Conservation (phyloP, 2,797 vertebrate genomes). For the Philypnodon macrostomus region DNA sequence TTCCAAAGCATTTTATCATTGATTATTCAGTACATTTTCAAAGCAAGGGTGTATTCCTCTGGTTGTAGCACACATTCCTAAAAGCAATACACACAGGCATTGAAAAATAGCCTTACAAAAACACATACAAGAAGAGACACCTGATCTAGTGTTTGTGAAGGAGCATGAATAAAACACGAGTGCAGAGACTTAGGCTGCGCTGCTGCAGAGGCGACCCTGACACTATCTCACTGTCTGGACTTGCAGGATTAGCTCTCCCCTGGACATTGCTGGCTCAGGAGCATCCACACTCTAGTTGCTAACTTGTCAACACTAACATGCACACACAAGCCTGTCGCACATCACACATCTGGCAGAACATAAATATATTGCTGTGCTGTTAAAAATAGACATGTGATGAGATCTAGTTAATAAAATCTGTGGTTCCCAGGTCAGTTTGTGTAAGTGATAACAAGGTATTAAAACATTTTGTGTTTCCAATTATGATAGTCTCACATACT, state of each 20-base stretch:
- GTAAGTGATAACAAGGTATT: too few species aligned
- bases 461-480: too few species aligned
- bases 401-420: not conserved
- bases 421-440: too few species aligned
- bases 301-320: constrained; percentile 34
- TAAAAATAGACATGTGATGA: not conserved
- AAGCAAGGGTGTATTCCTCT: constrained; percentile 35
- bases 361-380: not conserved
- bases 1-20: constrained; percentile 35
- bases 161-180: constrained; percentile 71
- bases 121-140: constrained; percentile 18
- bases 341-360: not conserved
- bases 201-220: constrained; percentile 53
- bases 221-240: constrained; percentile 55
- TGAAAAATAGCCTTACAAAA: constrained; percentile 20
- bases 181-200: constrained; percentile 45
- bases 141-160: constrained; percentile 49
- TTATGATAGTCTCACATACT: too few species aligned
- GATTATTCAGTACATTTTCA: constrained; percentile 48
- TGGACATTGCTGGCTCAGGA: constrained; percentile 40
- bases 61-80: constrained; percentile 7
- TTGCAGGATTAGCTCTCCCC: constrained; percentile 55
- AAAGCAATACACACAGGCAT: constrained; percentile 10
- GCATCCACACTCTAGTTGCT: constrained; percentile 34
- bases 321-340: constrained; percentile 2